A percentile compares a stretch with the other conserved stretches of the same genome.
These are phyloP conservation scores for Drymonia ruficornis DNA, from an alignment of 2,888 invertebrate species.

Conservation along the genomic window DNA sequence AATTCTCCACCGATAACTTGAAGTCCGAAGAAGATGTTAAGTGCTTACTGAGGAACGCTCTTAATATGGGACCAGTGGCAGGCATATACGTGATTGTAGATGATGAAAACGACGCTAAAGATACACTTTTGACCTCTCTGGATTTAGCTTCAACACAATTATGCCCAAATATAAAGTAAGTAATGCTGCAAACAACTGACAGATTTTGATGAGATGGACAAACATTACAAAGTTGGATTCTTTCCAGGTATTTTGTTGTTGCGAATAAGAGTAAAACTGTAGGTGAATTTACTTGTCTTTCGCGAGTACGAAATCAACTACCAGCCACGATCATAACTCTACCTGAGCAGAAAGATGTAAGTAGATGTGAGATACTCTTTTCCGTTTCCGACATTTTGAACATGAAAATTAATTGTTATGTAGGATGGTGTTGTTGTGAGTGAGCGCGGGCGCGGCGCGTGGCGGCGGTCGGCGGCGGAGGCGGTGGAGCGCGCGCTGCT, in stretches of 20 bases:
- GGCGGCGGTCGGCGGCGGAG: conserved; percentile 5
- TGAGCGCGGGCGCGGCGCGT: not conserved
- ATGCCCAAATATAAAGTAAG: conserved; percentile 46
- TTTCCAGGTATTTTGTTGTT: conserved; percentile 36
- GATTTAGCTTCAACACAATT: conserved; percentile 43
- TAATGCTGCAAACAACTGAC: not conserved
- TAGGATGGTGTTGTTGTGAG: not conserved
- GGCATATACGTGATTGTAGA: conserved; percentile 40
- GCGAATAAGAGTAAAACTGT: conserved; percentile 16
- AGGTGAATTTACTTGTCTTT: conserved; percentile 23
- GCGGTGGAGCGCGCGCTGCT: conserved; percentile 24
- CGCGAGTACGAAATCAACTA: conserved; percentile 20
- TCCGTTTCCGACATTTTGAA: too few relatives aligned
- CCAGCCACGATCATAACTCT: conserved; percentile 24
- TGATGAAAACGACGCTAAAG: conserved; percentile 15
- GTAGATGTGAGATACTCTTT: too few relatives aligned
- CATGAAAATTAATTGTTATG: too few relatives aligned
- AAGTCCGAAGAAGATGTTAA: conserved; percentile 17
- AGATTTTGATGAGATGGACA: not conserved
- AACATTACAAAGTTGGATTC: not conserved
- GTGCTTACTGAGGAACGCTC: conserved; percentile 30
- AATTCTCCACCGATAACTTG: conserved; percentile 19
- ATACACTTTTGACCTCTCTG: conserved; percentile 31
- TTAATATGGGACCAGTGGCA: conserved; percentile 35
- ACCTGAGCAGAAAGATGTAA: not conserved